Evolutionary conservation across 1,140 invertebrate genomes (phyloP).

Genomic region (Ctenoplectra terminalis): DNA sequence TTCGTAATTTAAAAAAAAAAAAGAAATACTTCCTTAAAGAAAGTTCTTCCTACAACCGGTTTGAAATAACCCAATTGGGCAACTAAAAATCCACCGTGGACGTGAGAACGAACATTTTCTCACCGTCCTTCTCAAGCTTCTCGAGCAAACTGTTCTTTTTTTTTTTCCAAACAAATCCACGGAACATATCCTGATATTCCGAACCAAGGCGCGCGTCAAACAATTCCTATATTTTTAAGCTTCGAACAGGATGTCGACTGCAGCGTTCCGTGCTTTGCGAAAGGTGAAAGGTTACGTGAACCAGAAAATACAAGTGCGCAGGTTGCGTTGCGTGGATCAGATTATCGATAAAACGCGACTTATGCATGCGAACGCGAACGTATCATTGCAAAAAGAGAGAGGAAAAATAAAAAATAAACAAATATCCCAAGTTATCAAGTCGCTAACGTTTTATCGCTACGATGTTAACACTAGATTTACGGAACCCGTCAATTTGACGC

Average conservation of each 20-base stretch:
- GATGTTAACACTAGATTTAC: too few relatives aligned
- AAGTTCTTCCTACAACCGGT: too few relatives aligned
- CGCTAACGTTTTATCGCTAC: too few relatives aligned
- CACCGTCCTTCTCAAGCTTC: background rate
- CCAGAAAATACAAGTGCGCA: background rate
- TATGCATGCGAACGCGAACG: too few relatives aligned
- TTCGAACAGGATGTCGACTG: background rate
- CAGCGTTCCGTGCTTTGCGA: background rate
- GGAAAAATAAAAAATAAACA: background rate
- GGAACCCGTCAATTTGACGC: too few relatives aligned
- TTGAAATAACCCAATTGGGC: too few relatives aligned
- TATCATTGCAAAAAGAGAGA: background rate
- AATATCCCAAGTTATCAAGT: too few relatives aligned
- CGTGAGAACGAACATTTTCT: background rate
- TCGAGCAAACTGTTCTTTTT: too few relatives aligned
- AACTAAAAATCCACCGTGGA: background rate
- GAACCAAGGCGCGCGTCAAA: background rate
- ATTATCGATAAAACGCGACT: background rate
- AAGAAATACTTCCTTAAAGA: too few relatives aligned
- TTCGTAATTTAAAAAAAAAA: too few relatives aligned
- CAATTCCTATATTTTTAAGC: conserved; percentile 3
- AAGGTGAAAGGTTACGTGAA: conserved; percentile 18
- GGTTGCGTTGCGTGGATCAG: background rate
- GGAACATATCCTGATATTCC: background rate
- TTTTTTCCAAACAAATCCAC: background rate